Evolutionary conservation across 2,888 invertebrate species (phyloP).

Genomic region (Allolobophora icterica): DNA sequence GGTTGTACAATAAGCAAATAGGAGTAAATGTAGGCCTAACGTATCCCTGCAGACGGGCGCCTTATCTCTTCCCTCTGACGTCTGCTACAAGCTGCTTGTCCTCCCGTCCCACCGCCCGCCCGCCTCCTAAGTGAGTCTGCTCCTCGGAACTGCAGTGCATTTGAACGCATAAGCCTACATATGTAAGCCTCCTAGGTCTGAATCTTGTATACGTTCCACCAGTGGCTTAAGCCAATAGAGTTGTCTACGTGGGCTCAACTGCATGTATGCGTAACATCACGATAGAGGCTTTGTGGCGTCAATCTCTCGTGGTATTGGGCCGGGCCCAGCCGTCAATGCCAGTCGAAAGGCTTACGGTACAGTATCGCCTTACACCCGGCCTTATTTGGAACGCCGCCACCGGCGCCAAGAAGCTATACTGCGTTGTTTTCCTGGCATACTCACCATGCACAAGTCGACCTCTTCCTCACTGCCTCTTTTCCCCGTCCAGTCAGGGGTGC

Average conservation of each 20-base stretch:
- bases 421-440: slow-evolving; percentile 22
- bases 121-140: neutral
- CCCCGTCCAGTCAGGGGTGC: neutral
- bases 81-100: neutral
- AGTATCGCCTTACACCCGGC: slow-evolving; percentile 19
- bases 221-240: neutral
- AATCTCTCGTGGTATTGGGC: neutral
- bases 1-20: neutral
- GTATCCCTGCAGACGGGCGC: neutral
- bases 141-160: neutral
- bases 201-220: neutral
- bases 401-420: neutral
- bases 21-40: slow-evolving; percentile 17
- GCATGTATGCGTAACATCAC: neutral
- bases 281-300: neutral
- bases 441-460: neutral
- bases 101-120: neutral
- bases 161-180: neutral
- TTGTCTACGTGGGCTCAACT: slow-evolving; percentile 17
- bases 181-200: neutral
- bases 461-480: neutral
- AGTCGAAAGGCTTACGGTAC: neutral
- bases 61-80: slow-evolving; percentile 17
- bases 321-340: neutral
- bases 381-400: slow-evolving; percentile 24